These are phyloP conservation scores for Alligator sinensis DNA, from an alignment of 2,113 vertebrate genomes.

Conservation along the genomic window DNA sequence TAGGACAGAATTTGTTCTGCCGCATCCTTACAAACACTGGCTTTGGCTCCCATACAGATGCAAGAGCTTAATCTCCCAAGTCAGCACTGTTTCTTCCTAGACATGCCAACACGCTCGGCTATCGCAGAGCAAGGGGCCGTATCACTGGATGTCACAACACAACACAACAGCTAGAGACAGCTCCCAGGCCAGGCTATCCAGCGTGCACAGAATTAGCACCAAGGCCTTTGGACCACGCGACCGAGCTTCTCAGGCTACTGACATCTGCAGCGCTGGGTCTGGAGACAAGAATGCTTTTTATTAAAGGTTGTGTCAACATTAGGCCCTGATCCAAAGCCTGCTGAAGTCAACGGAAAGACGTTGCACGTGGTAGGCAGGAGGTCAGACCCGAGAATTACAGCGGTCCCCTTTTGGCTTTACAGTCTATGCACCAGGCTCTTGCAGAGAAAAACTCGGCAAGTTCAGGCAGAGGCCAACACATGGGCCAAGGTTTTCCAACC, in stretches of 20 bases:
- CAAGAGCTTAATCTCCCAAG: fast-evolving
- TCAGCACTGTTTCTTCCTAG: background rate
- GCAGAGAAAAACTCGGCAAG: background rate
- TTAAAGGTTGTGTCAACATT: fast-evolving
- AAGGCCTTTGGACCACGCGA: background rate
- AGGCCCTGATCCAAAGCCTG: background rate
- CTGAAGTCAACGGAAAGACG: background rate
- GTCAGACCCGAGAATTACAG: background rate
- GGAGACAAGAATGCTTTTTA: background rate
- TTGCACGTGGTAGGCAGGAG: background rate
- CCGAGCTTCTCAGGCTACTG: background rate
- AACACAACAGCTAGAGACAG: background rate
- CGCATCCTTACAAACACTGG: fast-evolving
- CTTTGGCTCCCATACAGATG: background rate
- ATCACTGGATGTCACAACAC: no score
- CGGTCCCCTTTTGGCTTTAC: no score
- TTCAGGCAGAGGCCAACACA: background rate
- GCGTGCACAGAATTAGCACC: fast-evolving
- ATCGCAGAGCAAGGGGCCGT: background rate
- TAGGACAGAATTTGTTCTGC: background rate
- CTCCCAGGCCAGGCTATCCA: background rate
- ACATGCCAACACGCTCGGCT: fast-evolving
- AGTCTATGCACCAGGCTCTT: background rate
- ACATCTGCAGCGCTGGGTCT: background rate
- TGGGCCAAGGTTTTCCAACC: background rate